Percentiles rank a stretch among this genome's conserved stretches.
Evolutionary conservation across 2,888 invertebrate genomes (phyloP).

Genomic region (Galerucella nymphaeae): DNA sequence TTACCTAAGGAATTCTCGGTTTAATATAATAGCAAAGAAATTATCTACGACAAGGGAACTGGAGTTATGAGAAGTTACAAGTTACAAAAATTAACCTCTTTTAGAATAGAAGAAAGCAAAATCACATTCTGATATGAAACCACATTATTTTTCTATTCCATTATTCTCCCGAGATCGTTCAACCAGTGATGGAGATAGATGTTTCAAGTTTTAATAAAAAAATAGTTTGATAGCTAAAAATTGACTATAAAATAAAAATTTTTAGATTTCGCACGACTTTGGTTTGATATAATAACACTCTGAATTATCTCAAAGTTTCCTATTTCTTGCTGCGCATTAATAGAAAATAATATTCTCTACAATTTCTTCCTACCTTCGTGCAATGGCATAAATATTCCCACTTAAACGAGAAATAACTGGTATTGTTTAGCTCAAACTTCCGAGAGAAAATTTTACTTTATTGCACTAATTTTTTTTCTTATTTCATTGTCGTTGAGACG

Average conservation of each 20-base stretch:
- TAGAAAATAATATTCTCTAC: conserved; percentile 17
- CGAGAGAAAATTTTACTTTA: conserved; percentile 18
- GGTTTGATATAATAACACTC: conserved; percentile 37
- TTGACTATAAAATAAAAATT: no score
- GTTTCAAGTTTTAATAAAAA: no score
- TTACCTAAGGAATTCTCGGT: not conserved
- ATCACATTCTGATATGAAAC: no score
- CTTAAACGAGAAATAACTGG: conserved; percentile 24
- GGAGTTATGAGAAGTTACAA: conserved; percentile 41
- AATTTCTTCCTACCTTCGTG: conserved; percentile 16
- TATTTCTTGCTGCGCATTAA: conserved; percentile 5
- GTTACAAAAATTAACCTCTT: no score
- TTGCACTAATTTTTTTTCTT: conserved; percentile 36
- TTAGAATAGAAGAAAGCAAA: no score
- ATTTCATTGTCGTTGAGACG: no score
- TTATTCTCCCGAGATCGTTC: no score
- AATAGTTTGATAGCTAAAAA: no score
- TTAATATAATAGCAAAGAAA: conserved; percentile 4
- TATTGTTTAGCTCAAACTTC: conserved; percentile 16
- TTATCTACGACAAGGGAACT: conserved; percentile 7
- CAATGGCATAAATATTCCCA: conserved; percentile 15
- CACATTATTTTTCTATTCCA: no score
- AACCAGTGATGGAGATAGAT: no score
- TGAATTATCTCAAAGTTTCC: conserved; percentile 13
- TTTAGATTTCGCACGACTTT: not conserved